Evolutionary conservation across 2,797 vertebrate species (phyloP), one percentile per base, ranked within the genome.

Genomic region (Phrynocephalus forsythii): DNA sequence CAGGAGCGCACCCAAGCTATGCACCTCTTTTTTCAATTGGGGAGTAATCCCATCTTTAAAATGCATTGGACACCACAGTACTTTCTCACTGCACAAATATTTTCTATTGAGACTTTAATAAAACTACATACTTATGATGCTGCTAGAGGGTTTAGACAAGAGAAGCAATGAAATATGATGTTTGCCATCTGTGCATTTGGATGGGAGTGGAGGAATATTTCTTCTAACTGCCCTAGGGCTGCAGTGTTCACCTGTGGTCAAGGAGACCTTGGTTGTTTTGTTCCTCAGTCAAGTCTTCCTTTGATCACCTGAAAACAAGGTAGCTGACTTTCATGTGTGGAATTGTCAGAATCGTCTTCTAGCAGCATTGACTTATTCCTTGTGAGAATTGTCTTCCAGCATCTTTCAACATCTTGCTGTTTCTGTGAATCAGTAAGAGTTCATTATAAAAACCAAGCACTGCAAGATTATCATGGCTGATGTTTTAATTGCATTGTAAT

Each of bases 91-190:
- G 69, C 83, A 28, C 1, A 28, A 90, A 20, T 1, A 3, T 81
- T 24, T 76, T 3, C 28, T 89, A 73, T 82, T 83, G 73, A 71
- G 79, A 87, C 0, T 87, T 86, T 83, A 85, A 81, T 72, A 22
- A 90, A 88, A 72, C 66, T n/a, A 71, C 26, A 79, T 60, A 48
- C 15, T 15, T 72, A 30, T 69, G 22, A 30, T 56, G 79, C 79
- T 86, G 63, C 76, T 50, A n/a, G 44, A 86, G 20, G 63, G 11
- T 15, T 68, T 79, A 1, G n/a, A 22, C 3, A n/a, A 63, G 69
- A 10, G 30, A 86, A 86, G 33, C 30, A 66, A 72, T 63, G 50
- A 15, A 86, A 78, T 50, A 13, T 69, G 9, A 60, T 80, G 30
- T 86, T 80, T 78, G 11, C 52, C 10, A 71, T 60, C 50, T 66